Percentiles rank a stretch among this genome's conserved stretches.
Evolutionary conservation across 1,140 invertebrate genomes (phyloP).

Genomic region (Anthonomus grandis): DNA sequence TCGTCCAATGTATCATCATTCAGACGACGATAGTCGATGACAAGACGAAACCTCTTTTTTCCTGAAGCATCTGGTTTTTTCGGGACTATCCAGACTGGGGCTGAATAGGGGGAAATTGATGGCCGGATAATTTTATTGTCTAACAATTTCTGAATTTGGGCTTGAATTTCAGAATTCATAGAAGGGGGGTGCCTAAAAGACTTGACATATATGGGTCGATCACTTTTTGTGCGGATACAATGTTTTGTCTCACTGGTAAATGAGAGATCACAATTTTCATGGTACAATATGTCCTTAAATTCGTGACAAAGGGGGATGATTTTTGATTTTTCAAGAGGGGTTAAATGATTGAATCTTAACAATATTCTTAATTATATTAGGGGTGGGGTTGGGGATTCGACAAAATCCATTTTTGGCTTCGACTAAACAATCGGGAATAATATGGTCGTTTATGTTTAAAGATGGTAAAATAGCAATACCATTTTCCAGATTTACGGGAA

Average conservation of each 20-base stretch:
- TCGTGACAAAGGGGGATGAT: neutral
- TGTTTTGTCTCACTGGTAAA: constrained; percentile 18
- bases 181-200: constrained; percentile 27
- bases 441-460: neutral
- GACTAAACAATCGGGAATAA: constrained; percentile 1
- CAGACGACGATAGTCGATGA: constrained; percentile 48
- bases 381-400: neutral
- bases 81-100: constrained; percentile 41
- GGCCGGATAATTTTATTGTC: constrained; percentile 41
- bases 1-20: constrained; percentile 50
- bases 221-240: constrained; percentile 1
- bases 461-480: neutral
- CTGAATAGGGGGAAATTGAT: constrained; percentile 37
- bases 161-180: constrained; percentile 38
- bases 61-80: constrained; percentile 44
- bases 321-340: neutral
- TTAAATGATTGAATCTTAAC: constrained; percentile 10
- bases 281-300: constrained; percentile 9
- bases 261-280: constrained; percentile 8
- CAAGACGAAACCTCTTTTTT: constrained; percentile 44
- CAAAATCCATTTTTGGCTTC: neutral
- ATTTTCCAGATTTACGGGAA: neutral
- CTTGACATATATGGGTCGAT: constrained; percentile 18
- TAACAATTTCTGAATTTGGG: constrained; percentile 37
- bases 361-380: too few relatives aligned